Base-by-base conservation (phyloP, 2,797 vertebrate species). In the Clarias pachynema region DNA sequence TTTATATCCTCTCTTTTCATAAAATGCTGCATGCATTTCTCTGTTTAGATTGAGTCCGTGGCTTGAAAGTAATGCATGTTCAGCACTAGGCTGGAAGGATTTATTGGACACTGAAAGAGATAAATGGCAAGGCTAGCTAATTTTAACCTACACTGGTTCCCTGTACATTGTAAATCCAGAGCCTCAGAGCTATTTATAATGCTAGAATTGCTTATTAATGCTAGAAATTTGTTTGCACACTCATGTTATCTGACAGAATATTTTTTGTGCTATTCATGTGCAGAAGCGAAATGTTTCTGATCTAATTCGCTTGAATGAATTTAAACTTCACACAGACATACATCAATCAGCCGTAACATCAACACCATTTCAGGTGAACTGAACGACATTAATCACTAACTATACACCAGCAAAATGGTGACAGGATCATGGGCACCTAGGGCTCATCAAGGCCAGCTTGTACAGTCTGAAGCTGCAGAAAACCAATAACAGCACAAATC, bases 1-100 rank as follows among this genome's bases (percentile, higher is more conserved):
- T 90, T 20, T 69, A 65, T 82, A 40, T 73, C 12, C 70, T 44
- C 40, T 86, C 59, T 44, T 78, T 87, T 83, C 82, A 88, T 79
- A 60, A 79, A 74, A 70, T 12, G 22, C 49, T 59, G 44, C 62
- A 66, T 83, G 15, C 29, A 70, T 78, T 85, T 84, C 56, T 68
- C 1, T 29, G 56, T 53, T 69, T 40, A 49, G 26, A 82, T n/a
- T 0, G 4, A 20, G 20, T 12, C 22, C 2, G 20, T 49, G 37
- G 53, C 29, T n/a, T 56, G 37, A 56, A 49, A 69, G 34, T 49
- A 78, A 70, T 68, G 6, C 14, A 72, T 65, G 59, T 62, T 49
- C 37, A 66, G 12, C 2, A 63, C 18, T 24, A 66, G 74, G 29
- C 49, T 29, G 18, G 77, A 62, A 80, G 80, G 69, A 87, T 87